Evolutionary conservation across 2,113 vertebrate genomes (phyloP).

Genomic region (Phycodurus eques): DNA sequence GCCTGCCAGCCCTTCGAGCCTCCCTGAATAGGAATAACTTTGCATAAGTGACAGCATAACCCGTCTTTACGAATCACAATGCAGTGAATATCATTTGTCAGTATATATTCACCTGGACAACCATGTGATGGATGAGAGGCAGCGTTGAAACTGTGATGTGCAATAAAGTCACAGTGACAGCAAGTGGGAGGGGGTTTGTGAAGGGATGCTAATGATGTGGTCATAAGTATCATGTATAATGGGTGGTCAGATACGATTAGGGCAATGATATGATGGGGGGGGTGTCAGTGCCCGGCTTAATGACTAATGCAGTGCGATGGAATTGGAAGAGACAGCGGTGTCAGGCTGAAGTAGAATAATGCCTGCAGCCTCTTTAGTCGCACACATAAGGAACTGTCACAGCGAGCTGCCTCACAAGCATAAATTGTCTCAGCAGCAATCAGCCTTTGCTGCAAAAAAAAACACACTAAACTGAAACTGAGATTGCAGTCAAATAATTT

Average conservation of each 20-base stretch:
- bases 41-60: slow-evolving; percentile 49
- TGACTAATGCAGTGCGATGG: slow-evolving; percentile 67
- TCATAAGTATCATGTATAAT: slow-evolving; percentile 50
- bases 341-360: slow-evolving; percentile 62
- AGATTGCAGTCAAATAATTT: slow-evolving; percentile 8
- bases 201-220: slow-evolving; percentile 60
- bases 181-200: slow-evolving; percentile 18
- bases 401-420: slow-evolving; percentile 58
- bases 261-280: slow-evolving; percentile 63
- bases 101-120: slow-evolving; percentile 27
- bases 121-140: slow-evolving; percentile 48
- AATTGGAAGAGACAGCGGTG: slow-evolving; percentile 69
- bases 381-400: slow-evolving; percentile 63
- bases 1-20: slow-evolving; percentile 18
- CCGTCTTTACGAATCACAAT: slow-evolving; percentile 50
- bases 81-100: slow-evolving; percentile 48
- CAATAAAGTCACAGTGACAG: slow-evolving; percentile 25
- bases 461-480: slow-evolving; percentile 52
- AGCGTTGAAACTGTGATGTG: slow-evolving; percentile 30
- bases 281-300: slow-evolving; percentile 66
- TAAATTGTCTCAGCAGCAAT: slow-evolving; percentile 60
- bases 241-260: slow-evolving; percentile 67
- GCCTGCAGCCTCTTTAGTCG: slow-evolving; percentile 62
- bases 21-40: slow-evolving; percentile 52
- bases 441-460: slow-evolving; percentile 46